phyloP scores from a whole-genome alignment of 2,113 vertebrate species.

The Athene cunicularia region DNA sequence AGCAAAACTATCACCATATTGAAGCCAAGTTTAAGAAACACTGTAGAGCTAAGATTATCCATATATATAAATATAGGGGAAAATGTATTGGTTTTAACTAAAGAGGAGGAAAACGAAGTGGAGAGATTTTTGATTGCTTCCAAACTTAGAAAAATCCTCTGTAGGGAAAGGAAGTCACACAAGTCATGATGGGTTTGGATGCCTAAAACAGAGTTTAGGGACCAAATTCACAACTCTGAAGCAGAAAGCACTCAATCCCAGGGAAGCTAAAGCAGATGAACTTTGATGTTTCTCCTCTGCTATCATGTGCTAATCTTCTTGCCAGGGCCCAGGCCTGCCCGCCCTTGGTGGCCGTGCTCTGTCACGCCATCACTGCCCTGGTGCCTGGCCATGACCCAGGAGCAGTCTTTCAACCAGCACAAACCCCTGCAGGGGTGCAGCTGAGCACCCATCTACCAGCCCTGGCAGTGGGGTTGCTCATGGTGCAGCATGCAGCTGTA shows the following conservation, averaged over 20 bases:
- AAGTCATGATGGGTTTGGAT: neutral
- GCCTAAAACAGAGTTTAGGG: neutral
- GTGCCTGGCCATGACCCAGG: neutral
- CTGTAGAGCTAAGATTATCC: neutral
- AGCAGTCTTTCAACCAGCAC: neutral
- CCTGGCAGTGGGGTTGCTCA: neutral
- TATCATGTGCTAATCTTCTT: neutral
- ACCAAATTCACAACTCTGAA: neutral
- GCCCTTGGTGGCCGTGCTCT: neutral
- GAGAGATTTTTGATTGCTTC: neutral
- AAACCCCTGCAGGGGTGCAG: neutral
- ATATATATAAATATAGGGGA: neutral
- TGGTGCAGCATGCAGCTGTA: accelerated
- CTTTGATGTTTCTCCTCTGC: neutral
- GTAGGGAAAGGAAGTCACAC: neutral
- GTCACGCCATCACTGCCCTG: accelerated
- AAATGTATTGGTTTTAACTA: neutral
- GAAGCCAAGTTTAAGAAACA: neutral
- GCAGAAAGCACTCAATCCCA: neutral
- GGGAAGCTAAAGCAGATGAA: neutral
- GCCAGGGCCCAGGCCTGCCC: neutral
- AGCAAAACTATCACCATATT: neutral
- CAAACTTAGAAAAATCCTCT: neutral
- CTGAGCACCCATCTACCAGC: accelerated
- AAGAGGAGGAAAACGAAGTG: neutral